These are phyloP conservation scores for Erpobdella octoculata DNA, from an alignment of 2,888 invertebrate genomes.

Conservation along the genomic window DNA sequence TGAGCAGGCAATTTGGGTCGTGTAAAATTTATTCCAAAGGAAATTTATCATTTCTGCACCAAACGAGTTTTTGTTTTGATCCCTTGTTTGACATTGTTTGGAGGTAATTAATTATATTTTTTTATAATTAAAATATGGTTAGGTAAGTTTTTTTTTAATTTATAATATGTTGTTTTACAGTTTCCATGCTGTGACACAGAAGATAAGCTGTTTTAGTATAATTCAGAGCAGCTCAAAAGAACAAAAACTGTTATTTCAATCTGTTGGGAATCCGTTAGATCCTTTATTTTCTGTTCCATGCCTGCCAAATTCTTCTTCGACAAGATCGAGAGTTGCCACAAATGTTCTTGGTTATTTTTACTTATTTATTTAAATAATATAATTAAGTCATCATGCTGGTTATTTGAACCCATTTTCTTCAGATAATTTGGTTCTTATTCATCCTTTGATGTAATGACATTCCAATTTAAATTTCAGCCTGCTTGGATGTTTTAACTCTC, in stretches of 20 bases:
- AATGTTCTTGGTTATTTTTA: constrained; percentile 67
- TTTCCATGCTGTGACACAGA: constrained; percentile 17
- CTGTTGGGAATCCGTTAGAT: constrained; percentile 8
- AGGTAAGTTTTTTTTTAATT: no score
- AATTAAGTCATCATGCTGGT: no score
- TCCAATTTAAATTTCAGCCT: constrained; percentile 49
- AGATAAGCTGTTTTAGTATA: constrained; percentile 73
- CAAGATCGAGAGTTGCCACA: constrained; percentile 78
- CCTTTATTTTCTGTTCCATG: constrained; percentile 17
- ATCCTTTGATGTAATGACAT: no score
- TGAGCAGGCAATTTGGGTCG: constrained; percentile 77
- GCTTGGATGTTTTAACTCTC: constrained; percentile 76
- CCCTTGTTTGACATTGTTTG: constrained; percentile 86
- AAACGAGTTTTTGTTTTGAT: constrained; percentile 70
- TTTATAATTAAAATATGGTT: no score
- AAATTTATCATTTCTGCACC: constrained; percentile 50
- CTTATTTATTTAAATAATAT: no score
- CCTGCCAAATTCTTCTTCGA: constrained; percentile 35
- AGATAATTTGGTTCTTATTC: no score
- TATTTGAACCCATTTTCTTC: no score
- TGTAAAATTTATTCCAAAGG: constrained; percentile 72
- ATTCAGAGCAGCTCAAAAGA: constrained; percentile 55
- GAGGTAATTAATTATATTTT: constrained; percentile 64
- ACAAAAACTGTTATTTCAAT: neutral
- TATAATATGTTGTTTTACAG: no score